These are phyloP conservation scores for Diadegma fenestrale DNA, from an alignment of 2,888 invertebrate species.

Conservation along the genomic window DNA sequence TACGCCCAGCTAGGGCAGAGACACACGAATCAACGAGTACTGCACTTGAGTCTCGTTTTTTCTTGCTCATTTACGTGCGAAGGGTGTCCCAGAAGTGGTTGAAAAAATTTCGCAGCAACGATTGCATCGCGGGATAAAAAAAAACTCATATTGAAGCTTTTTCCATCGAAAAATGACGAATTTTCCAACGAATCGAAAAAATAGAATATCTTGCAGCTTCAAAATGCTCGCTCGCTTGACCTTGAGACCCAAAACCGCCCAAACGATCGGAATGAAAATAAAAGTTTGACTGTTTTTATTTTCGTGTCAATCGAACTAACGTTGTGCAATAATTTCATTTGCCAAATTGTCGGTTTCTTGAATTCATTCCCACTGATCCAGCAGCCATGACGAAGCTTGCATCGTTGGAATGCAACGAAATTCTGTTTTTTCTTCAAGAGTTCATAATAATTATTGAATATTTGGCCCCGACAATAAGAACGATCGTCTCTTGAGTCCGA, in stretches of 20 bases:
- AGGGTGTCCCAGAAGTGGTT: not conserved
- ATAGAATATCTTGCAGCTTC: too few species aligned
- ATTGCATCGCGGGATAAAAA: not conserved
- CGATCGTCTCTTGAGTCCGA: too few species aligned
- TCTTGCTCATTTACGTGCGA: not conserved
- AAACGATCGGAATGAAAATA: too few species aligned
- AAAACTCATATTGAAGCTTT: not conserved
- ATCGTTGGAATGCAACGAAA: not conserved
- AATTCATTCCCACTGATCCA: not conserved
- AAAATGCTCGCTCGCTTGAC: too few species aligned
- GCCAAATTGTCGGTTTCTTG: too few species aligned
- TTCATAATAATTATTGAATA: too few species aligned
- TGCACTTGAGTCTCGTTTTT: not conserved
- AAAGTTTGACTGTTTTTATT: too few species aligned
- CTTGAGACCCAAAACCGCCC: too few species aligned
- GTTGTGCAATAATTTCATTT: too few species aligned
- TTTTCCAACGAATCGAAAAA: not conserved
- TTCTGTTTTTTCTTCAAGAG: too few species aligned
- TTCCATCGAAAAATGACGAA: not conserved
- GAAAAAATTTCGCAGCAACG: not conserved
- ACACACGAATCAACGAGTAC: constrained; percentile 33
- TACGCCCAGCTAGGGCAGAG: constrained; percentile 13
- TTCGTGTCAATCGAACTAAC: too few species aligned
- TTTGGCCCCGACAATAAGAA: too few species aligned
- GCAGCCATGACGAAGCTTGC: not conserved